These are phyloP conservation scores for Heterohyrax brucei DNA, from an alignment of 2,797 vertebrate species.

Conservation along the genomic window DNA sequence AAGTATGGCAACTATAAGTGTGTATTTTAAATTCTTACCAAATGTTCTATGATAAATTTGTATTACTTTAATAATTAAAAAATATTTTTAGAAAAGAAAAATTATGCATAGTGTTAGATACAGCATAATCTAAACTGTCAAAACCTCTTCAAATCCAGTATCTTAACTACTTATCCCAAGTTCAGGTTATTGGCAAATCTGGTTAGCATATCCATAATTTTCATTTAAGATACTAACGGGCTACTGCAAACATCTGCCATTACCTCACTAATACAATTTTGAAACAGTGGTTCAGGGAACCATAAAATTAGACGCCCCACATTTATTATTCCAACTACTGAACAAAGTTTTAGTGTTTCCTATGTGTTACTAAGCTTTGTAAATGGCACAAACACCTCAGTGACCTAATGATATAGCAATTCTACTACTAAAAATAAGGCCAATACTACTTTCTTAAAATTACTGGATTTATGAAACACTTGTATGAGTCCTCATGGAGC, in stretches of 20 bases:
- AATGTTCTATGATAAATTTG: constrained; percentile 38
- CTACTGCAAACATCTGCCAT: neutral
- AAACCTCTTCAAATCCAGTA: neutral
- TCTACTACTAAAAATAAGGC: neutral
- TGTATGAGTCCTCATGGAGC: neutral
- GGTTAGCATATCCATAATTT: neutral
- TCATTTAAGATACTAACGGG: neutral
- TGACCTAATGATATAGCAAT: neutral
- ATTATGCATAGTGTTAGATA: neutral
- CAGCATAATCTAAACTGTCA: neutral
- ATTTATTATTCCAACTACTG: neutral
- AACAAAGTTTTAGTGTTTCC: neutral
- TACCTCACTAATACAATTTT: neutral
- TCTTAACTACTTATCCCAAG: neutral
- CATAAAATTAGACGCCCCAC: neutral
- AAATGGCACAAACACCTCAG: neutral
- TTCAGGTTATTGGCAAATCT: neutral
- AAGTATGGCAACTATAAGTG: neutral
- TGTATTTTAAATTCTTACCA: neutral
- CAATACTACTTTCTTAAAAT: neutral
- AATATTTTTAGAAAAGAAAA: neutral
- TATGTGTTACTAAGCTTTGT: neutral
- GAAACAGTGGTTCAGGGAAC: neutral
- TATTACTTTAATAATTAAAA: neutral
- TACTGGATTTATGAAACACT: neutral